Conservation (phyloP, 2,888 invertebrate genomes). For the Leucoma salicis region DNA sequence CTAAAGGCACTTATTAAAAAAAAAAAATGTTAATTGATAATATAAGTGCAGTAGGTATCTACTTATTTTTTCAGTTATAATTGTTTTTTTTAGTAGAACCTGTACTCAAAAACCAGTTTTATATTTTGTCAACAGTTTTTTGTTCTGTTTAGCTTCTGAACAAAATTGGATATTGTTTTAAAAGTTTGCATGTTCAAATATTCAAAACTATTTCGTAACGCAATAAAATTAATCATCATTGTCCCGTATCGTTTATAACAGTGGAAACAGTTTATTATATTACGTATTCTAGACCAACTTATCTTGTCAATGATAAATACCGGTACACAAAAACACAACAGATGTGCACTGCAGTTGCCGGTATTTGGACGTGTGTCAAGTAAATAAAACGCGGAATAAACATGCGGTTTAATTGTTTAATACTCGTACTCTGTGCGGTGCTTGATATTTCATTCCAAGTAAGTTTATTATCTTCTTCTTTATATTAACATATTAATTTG, state of each 20-base stretch:
- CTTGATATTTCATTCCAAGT: background rate
- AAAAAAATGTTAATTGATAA: too few relatives aligned
- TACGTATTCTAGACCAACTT: background rate
- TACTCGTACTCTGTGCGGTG: background rate
- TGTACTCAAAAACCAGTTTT: too few relatives aligned
- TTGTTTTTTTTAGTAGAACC: too few relatives aligned
- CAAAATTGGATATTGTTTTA: too few relatives aligned
- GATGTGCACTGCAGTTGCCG: background rate
- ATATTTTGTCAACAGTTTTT: too few relatives aligned
- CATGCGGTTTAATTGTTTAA: background rate
- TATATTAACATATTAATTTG: background rate
- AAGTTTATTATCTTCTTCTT: background rate
- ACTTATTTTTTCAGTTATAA: too few relatives aligned
- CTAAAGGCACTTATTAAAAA: too few relatives aligned
- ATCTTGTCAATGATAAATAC: background rate
- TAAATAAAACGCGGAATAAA: background rate
- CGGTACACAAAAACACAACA: background rate
- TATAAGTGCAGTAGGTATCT: too few relatives aligned
- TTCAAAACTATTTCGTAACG: too few relatives aligned
- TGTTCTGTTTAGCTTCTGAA: too few relatives aligned
- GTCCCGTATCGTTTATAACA: conserved; percentile 1
- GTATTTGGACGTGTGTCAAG: background rate
- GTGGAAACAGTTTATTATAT: background rate
- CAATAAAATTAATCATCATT: too few relatives aligned
- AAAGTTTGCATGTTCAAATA: too few relatives aligned